phyloP scores from a whole-genome alignment of 2,888 invertebrate species.

The Sympetrum striolatum region DNA sequence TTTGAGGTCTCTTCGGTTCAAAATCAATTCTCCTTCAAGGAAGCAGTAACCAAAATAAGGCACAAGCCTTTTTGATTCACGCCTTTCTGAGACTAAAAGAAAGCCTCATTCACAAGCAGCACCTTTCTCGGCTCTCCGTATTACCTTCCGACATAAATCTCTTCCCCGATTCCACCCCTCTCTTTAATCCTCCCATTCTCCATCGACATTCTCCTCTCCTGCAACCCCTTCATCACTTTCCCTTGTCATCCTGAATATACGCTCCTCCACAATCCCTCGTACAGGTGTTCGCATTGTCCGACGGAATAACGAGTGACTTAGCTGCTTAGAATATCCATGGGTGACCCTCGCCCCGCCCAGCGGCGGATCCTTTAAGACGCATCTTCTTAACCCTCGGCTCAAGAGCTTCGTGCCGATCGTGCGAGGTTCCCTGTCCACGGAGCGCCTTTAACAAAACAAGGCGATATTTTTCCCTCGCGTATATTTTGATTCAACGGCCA shows the following conservation, averaged over 20 bases:
- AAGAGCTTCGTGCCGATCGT: neutral
- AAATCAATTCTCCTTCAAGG: too few relatives aligned
- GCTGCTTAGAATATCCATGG: conserved; percentile 27
- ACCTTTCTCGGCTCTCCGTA: too few relatives aligned
- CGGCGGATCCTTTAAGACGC: neutral
- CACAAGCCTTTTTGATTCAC: too few relatives aligned
- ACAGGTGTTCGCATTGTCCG: conserved; percentile 40
- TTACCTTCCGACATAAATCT: neutral
- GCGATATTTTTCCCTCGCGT: neutral
- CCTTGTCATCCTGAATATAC: conserved; percentile 35
- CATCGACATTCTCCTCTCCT: neutral
- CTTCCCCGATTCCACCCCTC: neutral
- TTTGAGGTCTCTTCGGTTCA: too few relatives aligned
- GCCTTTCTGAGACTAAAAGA: too few relatives aligned
- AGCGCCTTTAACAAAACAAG: neutral
- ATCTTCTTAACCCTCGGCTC: neutral
- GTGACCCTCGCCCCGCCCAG: neutral
- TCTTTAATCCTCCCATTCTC: neutral
- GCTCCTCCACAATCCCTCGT: neutral
- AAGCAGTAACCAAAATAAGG: too few relatives aligned
- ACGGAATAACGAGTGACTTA: conserved; percentile 39
- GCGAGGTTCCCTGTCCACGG: neutral
- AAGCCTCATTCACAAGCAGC: too few relatives aligned
- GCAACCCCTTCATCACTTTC: neutral
- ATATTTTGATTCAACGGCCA: neutral